Percentiles rank a stretch among this genome's conserved stretches.
These are phyloP conservation scores for Marcusenius ussheri DNA, from an alignment of 2,113 vertebrate species.

Conservation along the genomic window DNA sequence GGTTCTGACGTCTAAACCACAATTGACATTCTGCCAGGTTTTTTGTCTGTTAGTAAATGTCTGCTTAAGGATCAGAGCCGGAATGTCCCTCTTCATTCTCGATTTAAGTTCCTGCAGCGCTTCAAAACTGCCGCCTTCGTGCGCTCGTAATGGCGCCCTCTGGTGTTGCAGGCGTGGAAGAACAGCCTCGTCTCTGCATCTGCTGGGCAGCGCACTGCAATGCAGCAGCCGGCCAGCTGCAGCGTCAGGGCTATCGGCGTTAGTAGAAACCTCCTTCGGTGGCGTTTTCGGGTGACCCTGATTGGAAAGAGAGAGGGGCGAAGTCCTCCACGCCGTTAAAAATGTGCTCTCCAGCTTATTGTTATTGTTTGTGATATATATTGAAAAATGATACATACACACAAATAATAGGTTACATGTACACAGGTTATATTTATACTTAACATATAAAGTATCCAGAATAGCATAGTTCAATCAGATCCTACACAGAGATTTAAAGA, in stretches of 20 bases:
- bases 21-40: not conserved
- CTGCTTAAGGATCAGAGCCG: not conserved
- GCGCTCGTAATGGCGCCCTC: conserved; percentile 1
- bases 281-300: not conserved
- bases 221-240: conserved; percentile 12
- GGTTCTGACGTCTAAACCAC: not conserved
- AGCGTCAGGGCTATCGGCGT: not conserved
- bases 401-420: not conserved
- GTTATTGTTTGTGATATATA: not conserved
- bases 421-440: not conserved
- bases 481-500: not conserved
- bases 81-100: not conserved
- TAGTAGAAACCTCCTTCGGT: not conserved
- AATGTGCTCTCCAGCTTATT: not conserved
- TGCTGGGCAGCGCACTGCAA: conserved; percentile 1
- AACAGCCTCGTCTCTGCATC: not conserved
- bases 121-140: not conserved
- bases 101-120: not conserved
- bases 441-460: not conserved
- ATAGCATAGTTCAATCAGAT: not conserved
- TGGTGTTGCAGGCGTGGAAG: not conserved
- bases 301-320: not conserved
- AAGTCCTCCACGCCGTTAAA: not conserved
- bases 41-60: not conserved
- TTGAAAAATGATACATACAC: not conserved